Percentiles rank a stretch among this genome's conserved stretches.
phyloP scores from a whole-genome alignment of 2,113 vertebrate genomes.

The Riparia riparia region DNA sequence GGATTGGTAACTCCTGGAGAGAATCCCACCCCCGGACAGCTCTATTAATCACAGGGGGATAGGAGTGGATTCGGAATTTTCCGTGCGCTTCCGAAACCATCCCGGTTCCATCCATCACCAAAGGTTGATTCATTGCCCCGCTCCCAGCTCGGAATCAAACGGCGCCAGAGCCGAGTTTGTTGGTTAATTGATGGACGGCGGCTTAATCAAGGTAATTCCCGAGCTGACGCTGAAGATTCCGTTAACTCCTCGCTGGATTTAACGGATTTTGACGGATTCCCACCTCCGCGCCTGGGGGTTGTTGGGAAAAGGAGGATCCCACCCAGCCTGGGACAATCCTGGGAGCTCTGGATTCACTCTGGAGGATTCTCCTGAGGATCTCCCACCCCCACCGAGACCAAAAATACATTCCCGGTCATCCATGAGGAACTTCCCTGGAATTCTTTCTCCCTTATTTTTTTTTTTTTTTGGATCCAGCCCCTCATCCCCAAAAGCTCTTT shows the following conservation, averaged over 20 bases:
- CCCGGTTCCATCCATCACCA: conserved; percentile 77
- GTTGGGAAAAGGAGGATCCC: neutral
- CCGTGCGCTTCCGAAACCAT: conserved; percentile 54
- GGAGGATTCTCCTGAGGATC: neutral
- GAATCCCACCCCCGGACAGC: conserved; percentile 70
- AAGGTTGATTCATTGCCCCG: conserved; percentile 76
- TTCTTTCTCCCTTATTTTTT: neutral
- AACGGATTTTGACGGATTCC: neutral
- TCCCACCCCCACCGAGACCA: neutral
- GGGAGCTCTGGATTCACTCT: neutral
- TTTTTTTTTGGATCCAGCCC: neutral
- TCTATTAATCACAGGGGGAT: conserved; percentile 75
- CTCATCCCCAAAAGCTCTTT: neutral
- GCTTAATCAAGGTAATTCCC: conserved; percentile 74
- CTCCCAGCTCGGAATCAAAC: conserved; percentile 74
- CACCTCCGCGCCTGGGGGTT: neutral
- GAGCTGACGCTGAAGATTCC: conserved; percentile 2
- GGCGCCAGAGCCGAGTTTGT: conserved; percentile 65
- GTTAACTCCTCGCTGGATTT: conserved; percentile 68
- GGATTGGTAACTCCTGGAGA: conserved; percentile 67
- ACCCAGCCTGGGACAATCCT: neutral
- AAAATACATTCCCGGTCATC: neutral
- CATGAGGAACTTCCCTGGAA: neutral
- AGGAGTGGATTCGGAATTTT: conserved; percentile 76
- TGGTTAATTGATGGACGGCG: conserved; percentile 77